Evolutionary conservation across 2,888 invertebrate genomes (phyloP).

Genomic region (Furcula furcula): DNA sequence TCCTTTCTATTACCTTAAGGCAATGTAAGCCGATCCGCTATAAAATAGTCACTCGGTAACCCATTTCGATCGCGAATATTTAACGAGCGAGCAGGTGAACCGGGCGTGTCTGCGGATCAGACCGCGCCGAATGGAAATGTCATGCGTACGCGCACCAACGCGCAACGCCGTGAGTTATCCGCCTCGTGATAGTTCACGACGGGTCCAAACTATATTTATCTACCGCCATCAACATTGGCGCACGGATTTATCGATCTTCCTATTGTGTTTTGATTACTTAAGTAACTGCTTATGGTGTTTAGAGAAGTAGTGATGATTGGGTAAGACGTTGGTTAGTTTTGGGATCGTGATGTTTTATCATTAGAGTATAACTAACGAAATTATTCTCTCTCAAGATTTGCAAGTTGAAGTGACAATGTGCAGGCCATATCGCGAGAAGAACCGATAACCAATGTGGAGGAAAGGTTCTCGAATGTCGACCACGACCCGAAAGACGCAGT

Average conservation of each 20-base stretch:
- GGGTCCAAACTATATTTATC: conserved; percentile 31
- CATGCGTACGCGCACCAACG: conserved; percentile 44
- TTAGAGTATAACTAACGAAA: too few species aligned
- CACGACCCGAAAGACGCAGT: too few species aligned
- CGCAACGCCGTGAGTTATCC: conserved; percentile 34
- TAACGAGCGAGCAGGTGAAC: conserved; percentile 4
- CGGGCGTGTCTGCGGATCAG: conserved; percentile 6
- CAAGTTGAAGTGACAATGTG: too few species aligned
- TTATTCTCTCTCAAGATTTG: too few species aligned
- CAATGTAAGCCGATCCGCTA: too few species aligned
- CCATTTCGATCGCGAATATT: not conserved
- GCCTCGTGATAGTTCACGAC: conserved; percentile 40
- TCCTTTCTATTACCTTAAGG: too few species aligned
- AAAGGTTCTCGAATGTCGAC: too few species aligned
- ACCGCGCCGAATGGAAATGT: conserved; percentile 30
- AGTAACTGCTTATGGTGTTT: conserved; percentile 6
- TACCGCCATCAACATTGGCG: conserved; percentile 13
- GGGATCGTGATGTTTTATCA: too few species aligned
- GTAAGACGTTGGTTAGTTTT: not conserved
- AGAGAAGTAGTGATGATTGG: not conserved
- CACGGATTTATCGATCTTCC: conserved; percentile 23
- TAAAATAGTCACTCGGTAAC: not conserved
- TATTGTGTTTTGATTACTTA: conserved; percentile 24
- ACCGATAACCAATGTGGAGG: too few species aligned
- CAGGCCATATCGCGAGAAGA: too few species aligned